Evolutionary conservation across 2,113 vertebrate genomes (phyloP), one percentile per base, ranked within the genome.

Genomic region (Megalops atlanticus): DNA sequence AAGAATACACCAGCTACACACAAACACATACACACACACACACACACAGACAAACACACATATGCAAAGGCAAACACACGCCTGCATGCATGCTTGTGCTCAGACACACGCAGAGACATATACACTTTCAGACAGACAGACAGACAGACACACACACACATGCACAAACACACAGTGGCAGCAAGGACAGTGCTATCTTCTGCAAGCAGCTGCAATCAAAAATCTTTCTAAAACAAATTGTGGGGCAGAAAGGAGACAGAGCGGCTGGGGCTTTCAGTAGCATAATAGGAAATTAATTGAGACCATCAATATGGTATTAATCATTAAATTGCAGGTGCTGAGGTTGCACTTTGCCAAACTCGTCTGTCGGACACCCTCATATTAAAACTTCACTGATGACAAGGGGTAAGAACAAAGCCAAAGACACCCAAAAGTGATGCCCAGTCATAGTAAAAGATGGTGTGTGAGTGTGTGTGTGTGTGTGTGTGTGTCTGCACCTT

Each of bases 301-400:
- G 92, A 94, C 92, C 92, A 93, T 95, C 93, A 95, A 95, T 95
- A 93, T 91, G 88, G 92, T 93, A 94, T 94, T 94, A 94, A 94
- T 95, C 93, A 94, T 94, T 94, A 92, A 92, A 92, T 91, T 86
- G 85, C 92, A 93, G 94, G 92, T 94, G 94, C 94, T 95, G 93
- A 95, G 91, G 85, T 90, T 89, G 93, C 92, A 91, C 90, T 94
- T 93, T 92, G 86, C 89, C 86, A 90, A 92, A 86, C 89, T 81
- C 86, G 40, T 76, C 87, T 88, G 85, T 88, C 89, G 89, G 92
- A 86, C 85, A 89, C 78, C 76, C 87, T 83, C 81, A 47, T 81
- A 81, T 82, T 81, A 88, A 92, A 93, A 92, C 89, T 94, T 92
- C 92, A 52, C 74, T 75, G 69, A 54, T 76, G 89, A 94, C 89